phyloP scores from a whole-genome alignment of 2,113 vertebrate genomes.

The Embiotoca jacksoni region DNA sequence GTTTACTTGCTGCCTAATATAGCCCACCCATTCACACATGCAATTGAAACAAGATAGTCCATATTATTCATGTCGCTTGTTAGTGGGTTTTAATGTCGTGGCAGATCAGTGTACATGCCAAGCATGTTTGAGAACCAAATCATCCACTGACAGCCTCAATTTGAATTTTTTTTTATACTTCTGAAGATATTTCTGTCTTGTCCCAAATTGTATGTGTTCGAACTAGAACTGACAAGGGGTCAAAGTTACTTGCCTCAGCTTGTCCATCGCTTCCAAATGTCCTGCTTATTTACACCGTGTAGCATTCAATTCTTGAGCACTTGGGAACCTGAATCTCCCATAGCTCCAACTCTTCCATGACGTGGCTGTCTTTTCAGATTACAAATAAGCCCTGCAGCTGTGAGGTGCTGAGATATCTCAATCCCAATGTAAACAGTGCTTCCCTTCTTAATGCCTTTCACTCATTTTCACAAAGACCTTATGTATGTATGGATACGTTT shows the following conservation, averaged over 20 bases:
- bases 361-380: constrained; percentile 51
- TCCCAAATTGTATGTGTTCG: neutral
- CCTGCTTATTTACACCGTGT: constrained; percentile 12
- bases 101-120: neutral
- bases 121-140: neutral
- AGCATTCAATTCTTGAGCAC: constrained; percentile 39
- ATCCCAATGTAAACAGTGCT: constrained; percentile 48
- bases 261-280: constrained; percentile 4
- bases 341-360: constrained; percentile 18
- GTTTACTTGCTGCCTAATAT: no score
- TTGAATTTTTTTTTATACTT: no score
- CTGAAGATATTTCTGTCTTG: neutral
- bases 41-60: no score
- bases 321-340: constrained; percentile 31
- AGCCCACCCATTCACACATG: no score
- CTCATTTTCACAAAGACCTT: constrained; percentile 36
- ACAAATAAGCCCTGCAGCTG: constrained; percentile 58
- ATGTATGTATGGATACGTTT: constrained; percentile 7
- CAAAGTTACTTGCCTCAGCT: constrained; percentile 6
- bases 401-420: constrained; percentile 58
- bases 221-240: neutral
- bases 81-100: no score
- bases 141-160: neutral
- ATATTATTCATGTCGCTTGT: no score
- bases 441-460: constrained; percentile 19